These are phyloP conservation scores for Paramormyrops kingsleyae DNA, from an alignment of 2,113 vertebrate species.

Conservation along the genomic window DNA sequence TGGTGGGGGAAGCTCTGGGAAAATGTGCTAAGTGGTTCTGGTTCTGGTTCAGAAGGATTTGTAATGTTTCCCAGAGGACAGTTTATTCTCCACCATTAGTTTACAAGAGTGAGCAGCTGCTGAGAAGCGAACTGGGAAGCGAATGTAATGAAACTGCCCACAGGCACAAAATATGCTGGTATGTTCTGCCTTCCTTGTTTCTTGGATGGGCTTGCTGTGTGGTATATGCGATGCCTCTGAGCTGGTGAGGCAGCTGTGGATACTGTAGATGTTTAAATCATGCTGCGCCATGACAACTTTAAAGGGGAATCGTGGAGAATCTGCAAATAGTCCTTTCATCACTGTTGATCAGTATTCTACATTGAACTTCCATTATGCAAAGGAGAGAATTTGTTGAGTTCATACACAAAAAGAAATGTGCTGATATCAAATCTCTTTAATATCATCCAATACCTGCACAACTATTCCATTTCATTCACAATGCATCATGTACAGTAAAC, in stretches of 20 bases:
- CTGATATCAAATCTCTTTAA: no score
- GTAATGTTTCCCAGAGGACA: background rate
- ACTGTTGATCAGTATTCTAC: background rate
- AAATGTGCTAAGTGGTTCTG: background rate
- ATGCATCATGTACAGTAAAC: background rate
- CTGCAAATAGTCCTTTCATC: constrained; percentile 14
- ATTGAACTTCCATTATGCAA: background rate
- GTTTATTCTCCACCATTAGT: background rate
- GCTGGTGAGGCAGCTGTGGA: constrained; percentile 7
- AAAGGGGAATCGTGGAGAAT: constrained; percentile 21
- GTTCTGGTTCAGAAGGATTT: background rate
- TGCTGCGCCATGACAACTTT: background rate
- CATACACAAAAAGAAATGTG: background rate
- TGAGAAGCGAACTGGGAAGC: background rate
- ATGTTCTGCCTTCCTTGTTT: background rate
- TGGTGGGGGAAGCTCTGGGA: background rate
- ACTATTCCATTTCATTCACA: background rate
- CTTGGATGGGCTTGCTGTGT: background rate
- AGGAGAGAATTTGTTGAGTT: background rate
- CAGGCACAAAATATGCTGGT: background rate
- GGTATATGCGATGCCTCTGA: background rate
- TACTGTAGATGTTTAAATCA: constrained; percentile 28
- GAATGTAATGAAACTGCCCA: background rate
- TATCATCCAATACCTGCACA: background rate
- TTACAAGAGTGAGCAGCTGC: background rate